Conservation (phyloP, 2,888 invertebrate genomes). For the Yponomeuta cagnagella region DNA sequence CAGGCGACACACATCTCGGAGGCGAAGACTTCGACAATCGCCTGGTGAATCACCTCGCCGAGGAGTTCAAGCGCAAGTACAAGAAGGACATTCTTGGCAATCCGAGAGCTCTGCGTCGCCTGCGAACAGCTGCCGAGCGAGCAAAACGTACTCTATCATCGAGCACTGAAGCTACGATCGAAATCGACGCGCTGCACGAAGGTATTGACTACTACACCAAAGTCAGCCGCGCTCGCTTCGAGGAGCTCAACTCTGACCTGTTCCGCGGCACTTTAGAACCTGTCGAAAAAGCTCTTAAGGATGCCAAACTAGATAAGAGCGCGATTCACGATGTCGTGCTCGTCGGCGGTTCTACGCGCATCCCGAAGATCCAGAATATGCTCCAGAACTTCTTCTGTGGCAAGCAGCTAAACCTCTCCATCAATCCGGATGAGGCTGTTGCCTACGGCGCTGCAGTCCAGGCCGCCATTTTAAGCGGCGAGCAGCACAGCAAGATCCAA, state of each 20-base stretch:
- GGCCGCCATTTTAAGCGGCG: conserved; percentile 82
- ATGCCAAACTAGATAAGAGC: conserved; percentile 86
- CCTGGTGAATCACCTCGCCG: conserved; percentile 79
- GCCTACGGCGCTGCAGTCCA: conserved; percentile 86
- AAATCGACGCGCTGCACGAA: conserved; percentile 84
- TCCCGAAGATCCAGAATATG: conserved; percentile 86
- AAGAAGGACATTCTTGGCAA: conserved; percentile 81
- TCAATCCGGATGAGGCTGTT: conserved; percentile 88
- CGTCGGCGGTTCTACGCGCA: conserved; percentile 89
- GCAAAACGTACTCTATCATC: conserved; percentile 86
- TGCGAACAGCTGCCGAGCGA: conserved; percentile 85
- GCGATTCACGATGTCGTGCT: conserved; percentile 86
- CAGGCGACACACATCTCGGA: conserved; percentile 89
- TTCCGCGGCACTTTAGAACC: conserved; percentile 84
- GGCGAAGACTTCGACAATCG: conserved; percentile 83
- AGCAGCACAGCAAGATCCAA: conserved; percentile 85
- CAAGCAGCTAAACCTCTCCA: conserved; percentile 82
- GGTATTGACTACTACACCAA: conserved; percentile 82
- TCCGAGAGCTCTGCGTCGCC: conserved; percentile 79
- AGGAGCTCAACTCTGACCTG: conserved; percentile 82
- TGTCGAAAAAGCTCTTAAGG: conserved; percentile 85
- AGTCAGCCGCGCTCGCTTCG: conserved; percentile 83
- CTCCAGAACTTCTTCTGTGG: conserved; percentile 85
- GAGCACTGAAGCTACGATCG: conserved; percentile 83
- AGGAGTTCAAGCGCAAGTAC: conserved; percentile 83